Evolutionary conservation across 1,140 invertebrate species (phyloP), one percentile per base, ranked within the genome.

Genomic region (Lepidurus arcticus): DNA sequence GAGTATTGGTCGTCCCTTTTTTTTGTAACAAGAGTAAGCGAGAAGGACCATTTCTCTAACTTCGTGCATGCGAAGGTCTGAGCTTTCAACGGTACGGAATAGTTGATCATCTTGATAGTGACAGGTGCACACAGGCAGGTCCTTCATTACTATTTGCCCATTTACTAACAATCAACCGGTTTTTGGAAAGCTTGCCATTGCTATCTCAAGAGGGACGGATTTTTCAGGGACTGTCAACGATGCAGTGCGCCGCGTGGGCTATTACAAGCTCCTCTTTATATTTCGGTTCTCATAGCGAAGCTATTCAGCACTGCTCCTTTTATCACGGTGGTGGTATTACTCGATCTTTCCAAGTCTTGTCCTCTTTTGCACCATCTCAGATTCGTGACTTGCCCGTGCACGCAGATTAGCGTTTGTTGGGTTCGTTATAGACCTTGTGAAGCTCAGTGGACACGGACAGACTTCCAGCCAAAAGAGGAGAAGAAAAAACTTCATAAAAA

Each of bases 101-200:
- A 65, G 53, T 65, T 65, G 53, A 65, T 65, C 53, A 65, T 65
- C 53, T 65, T 65, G 53, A 65, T 65, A 65, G n/a, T 65, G 53
- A 65, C 53, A 65, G 53, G 53, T 65, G 53, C 53, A 65, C 34
- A 34, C 53, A 65, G 53, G 21, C 53, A 65, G 53, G 53, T 16
- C 53, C 53, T 65, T 65, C 53, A 65, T 65, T 65, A 65, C 53
- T 21, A 65, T 65, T 65, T 65, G 53, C 53, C 53, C 53, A 21
- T 65, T 65, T 65, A 65, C 53, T 65, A 21, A 65, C 21, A 65
- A 65, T 65, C 53, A 65, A 65, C 53, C 53, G 53, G 53, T 65
- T 65, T 53, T 47, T 16, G 13, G 53, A 21, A 7, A 65, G 53
- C 53, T 65, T 13, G 53, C 53, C 53, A 13, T 21, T 65, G 53